A percentile compares a stretch with the other conserved stretches of the same genome.
These are phyloP conservation scores for Lontra canadensis DNA, from an alignment of 2,113 vertebrate species.

Conservation along the genomic window DNA sequence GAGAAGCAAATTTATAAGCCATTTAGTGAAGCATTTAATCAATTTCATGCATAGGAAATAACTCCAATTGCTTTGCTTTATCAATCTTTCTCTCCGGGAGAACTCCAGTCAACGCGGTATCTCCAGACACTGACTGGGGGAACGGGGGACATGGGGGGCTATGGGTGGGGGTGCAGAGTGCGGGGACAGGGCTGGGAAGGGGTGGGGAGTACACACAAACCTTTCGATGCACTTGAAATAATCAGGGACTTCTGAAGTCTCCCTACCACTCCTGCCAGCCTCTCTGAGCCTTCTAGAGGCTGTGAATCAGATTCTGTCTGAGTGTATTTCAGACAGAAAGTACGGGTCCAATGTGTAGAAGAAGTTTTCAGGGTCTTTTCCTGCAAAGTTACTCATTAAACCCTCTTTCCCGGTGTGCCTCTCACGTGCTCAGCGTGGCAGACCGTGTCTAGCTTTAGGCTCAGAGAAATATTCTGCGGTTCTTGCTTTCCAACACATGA, in stretches of 20 bases:
- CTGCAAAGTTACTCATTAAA: constrained; percentile 80
- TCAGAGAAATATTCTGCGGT: constrained; percentile 18
- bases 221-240: background rate
- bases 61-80: constrained; percentile 87
- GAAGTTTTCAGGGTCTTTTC: constrained; percentile 72
- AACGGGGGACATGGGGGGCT: background rate
- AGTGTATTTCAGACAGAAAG: constrained; percentile 76
- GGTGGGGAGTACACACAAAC: background rate
- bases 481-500: constrained; percentile 26
- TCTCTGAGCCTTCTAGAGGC: constrained; percentile 71
- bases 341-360: constrained; percentile 74
- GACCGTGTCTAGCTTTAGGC: constrained; percentile 34
- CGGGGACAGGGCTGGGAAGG: background rate
- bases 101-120: constrained; percentile 66
- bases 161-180: background rate
- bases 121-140: constrained; percentile 63
- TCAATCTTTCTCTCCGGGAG: constrained; percentile 85
- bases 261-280: constrained; percentile 63
- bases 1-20: constrained; percentile 91
- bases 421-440: constrained; percentile 51
- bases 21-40: constrained; percentile 92
- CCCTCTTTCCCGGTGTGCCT: constrained; percentile 68
- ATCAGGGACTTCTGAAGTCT: constrained; percentile 74
- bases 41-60: constrained; percentile 91
- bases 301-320: constrained; percentile 61